Conservation (phyloP, 2,888 invertebrate species). For the Coenonympha arcania region DNA sequence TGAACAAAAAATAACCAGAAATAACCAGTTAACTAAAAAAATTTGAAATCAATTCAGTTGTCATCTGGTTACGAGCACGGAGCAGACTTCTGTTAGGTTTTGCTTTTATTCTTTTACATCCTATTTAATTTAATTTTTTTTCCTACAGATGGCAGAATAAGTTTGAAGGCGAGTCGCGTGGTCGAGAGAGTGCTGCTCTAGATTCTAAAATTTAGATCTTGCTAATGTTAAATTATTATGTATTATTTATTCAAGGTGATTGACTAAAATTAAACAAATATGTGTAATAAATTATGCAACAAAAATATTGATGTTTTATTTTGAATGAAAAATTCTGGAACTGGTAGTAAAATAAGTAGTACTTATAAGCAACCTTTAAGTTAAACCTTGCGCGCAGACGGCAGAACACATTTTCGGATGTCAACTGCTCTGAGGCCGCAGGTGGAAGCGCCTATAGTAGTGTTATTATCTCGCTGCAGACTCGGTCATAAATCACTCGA, state of each 20-base stretch:
- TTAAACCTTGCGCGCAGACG: too few relatives aligned
- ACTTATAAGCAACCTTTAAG: too few relatives aligned
- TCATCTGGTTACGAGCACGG: neutral
- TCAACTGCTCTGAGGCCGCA: too few relatives aligned
- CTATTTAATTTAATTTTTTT: slow-evolving; percentile 14
- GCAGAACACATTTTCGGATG: too few relatives aligned
- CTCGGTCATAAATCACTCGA: too few relatives aligned
- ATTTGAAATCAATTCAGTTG: too few relatives aligned
- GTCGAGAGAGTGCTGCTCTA: slow-evolving; percentile 59
- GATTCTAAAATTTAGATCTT: slow-evolving; percentile 7
- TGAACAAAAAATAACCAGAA: too few relatives aligned
- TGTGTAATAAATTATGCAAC: neutral
- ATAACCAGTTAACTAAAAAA: too few relatives aligned
- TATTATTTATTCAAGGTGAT: slow-evolving; percentile 17
- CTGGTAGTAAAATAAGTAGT: too few relatives aligned
- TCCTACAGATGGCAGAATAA: slow-evolving; percentile 62
- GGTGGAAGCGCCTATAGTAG: too few relatives aligned
- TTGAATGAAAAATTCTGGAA: too few relatives aligned
- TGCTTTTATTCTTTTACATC: neutral
- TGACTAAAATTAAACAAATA: slow-evolving; percentile 10
- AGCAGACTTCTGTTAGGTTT: neutral
- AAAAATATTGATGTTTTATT: neutral
- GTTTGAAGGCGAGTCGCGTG: slow-evolving; percentile 63
- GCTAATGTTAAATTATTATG: slow-evolving; percentile 1
- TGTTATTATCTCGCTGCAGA: too few relatives aligned